These are phyloP conservation scores for Drosophila simulans DNA, from an alignment of 1,140 invertebrate species.

Conservation along the genomic window DNA sequence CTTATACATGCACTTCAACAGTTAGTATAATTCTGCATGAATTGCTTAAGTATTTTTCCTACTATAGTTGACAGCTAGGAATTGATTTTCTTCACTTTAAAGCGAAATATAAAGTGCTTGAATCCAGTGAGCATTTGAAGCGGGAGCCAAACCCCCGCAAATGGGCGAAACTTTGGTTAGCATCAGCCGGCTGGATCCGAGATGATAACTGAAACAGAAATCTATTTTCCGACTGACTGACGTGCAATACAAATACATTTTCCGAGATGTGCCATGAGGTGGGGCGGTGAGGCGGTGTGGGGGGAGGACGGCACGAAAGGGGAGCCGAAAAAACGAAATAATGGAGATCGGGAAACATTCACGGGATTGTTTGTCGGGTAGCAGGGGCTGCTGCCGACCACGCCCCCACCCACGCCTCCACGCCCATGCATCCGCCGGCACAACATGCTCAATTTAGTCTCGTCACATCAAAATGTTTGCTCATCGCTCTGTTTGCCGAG, in stretches of 20 bases:
- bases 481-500: slow-evolving; percentile 34
- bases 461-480: slow-evolving; percentile 75
- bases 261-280: slow-evolving; percentile 21
- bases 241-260: slow-evolving; percentile 43
- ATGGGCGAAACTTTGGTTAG: slow-evolving; percentile 26
- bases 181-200: slow-evolving; percentile 36
- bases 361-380: slow-evolving; percentile 15
- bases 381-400: slow-evolving; percentile 26
- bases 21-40: no score
- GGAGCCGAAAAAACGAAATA: slow-evolving; percentile 19
- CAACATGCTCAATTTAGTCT: slow-evolving; percentile 71
- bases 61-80: neutral
- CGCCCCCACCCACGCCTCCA: slow-evolving; percentile 8
- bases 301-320: slow-evolving; percentile 7
- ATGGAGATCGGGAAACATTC: slow-evolving; percentile 33
- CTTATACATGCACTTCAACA: no score
- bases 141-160: neutral
- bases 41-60: no score
- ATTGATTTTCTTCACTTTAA: neutral
- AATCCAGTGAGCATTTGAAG: neutral
- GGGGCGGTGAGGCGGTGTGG: slow-evolving; percentile 3
- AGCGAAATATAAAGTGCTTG: neutral
- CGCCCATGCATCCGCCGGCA: neutral
- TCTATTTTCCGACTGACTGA: slow-evolving; percentile 61
- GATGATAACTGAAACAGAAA: slow-evolving; percentile 56